Percentiles rank a stretch among this genome's conserved stretches.
These are phyloP conservation scores for Melanchra persicariae DNA, from an alignment of 2,888 invertebrate species.

Conservation along the genomic window DNA sequence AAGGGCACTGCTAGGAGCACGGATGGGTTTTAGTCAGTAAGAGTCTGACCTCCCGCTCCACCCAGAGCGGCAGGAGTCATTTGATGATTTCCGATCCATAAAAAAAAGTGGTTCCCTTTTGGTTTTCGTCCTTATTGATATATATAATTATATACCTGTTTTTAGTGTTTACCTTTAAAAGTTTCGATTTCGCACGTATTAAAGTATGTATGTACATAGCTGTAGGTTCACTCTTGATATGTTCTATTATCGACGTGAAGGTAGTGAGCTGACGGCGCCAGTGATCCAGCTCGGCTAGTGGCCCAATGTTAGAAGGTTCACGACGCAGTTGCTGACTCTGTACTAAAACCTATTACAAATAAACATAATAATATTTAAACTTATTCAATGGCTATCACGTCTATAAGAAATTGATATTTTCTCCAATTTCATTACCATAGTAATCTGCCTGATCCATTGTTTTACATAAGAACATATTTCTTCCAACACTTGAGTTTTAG, in stretches of 20 bases:
- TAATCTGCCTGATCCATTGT: constrained; percentile 93
- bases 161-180: constrained; percentile 89
- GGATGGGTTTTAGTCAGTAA: no score
- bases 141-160: background rate
- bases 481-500: constrained; percentile 91
- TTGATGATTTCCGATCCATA: no score
- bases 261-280: constrained; percentile 95
- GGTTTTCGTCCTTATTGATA: no score
- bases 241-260: constrained; percentile 96
- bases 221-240: constrained; percentile 93
- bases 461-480: constrained; percentile 92
- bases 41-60: no score
- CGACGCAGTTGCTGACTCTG: constrained; percentile 95
- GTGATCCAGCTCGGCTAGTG: constrained; percentile 95
- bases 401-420: background rate
- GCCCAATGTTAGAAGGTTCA: constrained; percentile 95
- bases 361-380: background rate
- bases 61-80: no score
- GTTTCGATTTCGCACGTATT: constrained; percentile 93
- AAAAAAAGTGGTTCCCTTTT: no score
- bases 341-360: constrained; percentile 91
- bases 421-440: constrained; percentile 87
- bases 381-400: background rate
- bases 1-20: no score
- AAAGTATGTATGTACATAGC: constrained; percentile 93